A percentile compares a stretch with the other conserved stretches of the same genome.
phyloP scores from a whole-genome alignment of 2,888 invertebrate genomes.

The Chymomyza fuscimana region DNA sequence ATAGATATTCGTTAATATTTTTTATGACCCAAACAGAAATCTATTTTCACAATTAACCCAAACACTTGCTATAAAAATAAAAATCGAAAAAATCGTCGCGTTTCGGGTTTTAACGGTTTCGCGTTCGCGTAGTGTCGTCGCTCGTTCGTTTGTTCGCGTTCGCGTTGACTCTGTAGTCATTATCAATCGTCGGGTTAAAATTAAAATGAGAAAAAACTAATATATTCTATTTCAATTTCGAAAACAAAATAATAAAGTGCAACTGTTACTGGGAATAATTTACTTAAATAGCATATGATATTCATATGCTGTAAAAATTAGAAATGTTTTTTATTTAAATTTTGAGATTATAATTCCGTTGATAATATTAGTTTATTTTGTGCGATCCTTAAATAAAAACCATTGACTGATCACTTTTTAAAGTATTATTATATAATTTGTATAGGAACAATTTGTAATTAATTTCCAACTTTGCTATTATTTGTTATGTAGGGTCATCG shows the following conservation, averaged over 20 bases:
- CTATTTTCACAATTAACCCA: conserved; percentile 42
- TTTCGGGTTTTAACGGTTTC: conserved; percentile 77
- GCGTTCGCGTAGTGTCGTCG: conserved; percentile 77
- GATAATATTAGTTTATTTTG: conserved; percentile 53
- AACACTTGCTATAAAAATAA: conserved; percentile 41
- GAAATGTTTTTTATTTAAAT: conserved; percentile 25
- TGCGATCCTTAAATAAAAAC: conserved; percentile 40
- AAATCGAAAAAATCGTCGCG: conserved; percentile 60
- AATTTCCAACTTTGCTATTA: conserved; percentile 29
- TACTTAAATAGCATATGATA: conserved; percentile 61
- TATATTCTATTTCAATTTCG: neutral
- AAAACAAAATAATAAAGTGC: conserved; percentile 54
- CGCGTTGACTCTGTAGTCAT: conserved; percentile 24
- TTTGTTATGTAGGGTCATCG: conserved; percentile 13
- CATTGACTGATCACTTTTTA: conserved; percentile 69
- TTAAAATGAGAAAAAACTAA: conserved; percentile 24
- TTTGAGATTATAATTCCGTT: conserved; percentile 61
- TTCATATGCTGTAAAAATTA: conserved; percentile 46
- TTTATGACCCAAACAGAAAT: conserved; percentile 3
- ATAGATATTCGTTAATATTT: conserved; percentile 32
- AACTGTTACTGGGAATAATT: conserved; percentile 68
- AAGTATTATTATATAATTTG: conserved; percentile 67
- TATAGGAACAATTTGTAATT: conserved; percentile 57
- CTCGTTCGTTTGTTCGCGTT: conserved; percentile 71
- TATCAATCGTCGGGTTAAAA: conserved; percentile 59